Base-by-base conservation (phyloP, 2,888 invertebrate species). In the Agrochola lota region DNA sequence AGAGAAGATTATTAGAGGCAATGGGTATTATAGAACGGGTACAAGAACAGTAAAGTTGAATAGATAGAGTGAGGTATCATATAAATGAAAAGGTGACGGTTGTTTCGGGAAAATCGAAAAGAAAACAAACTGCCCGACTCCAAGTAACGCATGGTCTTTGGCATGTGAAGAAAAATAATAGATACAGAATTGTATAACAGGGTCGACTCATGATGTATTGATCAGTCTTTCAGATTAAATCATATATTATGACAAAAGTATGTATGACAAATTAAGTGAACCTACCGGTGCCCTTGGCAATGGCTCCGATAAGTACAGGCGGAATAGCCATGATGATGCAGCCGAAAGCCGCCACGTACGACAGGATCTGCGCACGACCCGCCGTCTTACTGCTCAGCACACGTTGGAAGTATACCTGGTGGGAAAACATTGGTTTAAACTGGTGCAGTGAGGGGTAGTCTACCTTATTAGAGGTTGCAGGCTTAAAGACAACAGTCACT, bases 261-360 rank as follows among this genome's bases (percentile, higher is more conserved):
- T 66, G 6, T 52, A n/a, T n/a, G 2, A 12, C n/a, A 40, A 43
- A 20, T 23, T 12, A 17, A n/a, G 5, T 55, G 11, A 8, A 74
- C 83, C 97, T 93, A 99, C 99, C 98, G 89, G 99, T 99, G 86
- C 98, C 98, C 96, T 99, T 98, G 72, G 99, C 99, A 90, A 99
- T 99, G 84, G 99, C 99, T 85, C 99, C 99, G 91, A 99, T 99
- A 80, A 99, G 97, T 77, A 99, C 99, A 5, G 99, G 99, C 57
- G 99, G 99, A 89, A 99, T 98, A 69, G 99, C 99, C 99, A 99
- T 99, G 91, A 99, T 96, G 90, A 99, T 98, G 95, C 99, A 99
- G 35, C 99, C 99, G 83, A 98, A 96, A 12, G 99, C 99, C 1
- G 99, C 99, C 71, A 99, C 99, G 95, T 99, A 99, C 46, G 99